Base-by-base conservation (phyloP, 1,140 invertebrate genomes). In the Chionoecetes opilio region DNA sequence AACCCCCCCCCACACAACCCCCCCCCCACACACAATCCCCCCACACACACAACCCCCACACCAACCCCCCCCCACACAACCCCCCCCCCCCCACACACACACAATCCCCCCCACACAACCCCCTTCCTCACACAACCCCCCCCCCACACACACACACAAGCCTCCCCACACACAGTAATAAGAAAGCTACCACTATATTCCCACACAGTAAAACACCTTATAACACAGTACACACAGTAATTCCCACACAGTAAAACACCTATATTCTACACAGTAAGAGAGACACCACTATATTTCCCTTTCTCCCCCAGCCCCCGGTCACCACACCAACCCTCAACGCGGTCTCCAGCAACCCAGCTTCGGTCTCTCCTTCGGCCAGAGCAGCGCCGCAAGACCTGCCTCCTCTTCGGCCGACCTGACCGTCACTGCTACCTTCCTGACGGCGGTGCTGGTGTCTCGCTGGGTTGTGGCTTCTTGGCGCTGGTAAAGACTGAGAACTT, bases 281-380 rank as follows among this genome's bases (percentile, higher is more conserved):
- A 46, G 38, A 41, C 3, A 90, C n/a, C 0, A 0, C 37, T 37
- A 2, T 31, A 8, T 90, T 21, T 21, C 29, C 35, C 11, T 91
- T 9, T 29, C 37, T 29, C 82, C 82, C 32, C 14, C 53, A 91
- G 89, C 34, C 29, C 29, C 89, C 2, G 89, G 53, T 5, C 53
- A 91, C 89, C 89, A 21, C 89, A 91, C 46, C 46, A 75, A 31
- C 29, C 14, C 89, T 5, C 89, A 91, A 31, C 89, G 63, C 3
- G 89, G 89, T 5, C 89, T 53, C 29, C 89, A 75, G 53, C 89
- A 75, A 17, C 89, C 89, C 14, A 91, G 17, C 53, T 91, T 75
- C 46, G 89, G 89, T 38, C 53, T 53, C 46, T 91, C 89, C 31
- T 34, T 75, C 3, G 46, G 34, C 46, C 89, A 75, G 35, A 75